Percentiles rank a stretch among this genome's conserved stretches.
phyloP scores from a whole-genome alignment of 1,140 invertebrate genomes.

The Orchestia grillus region DNA sequence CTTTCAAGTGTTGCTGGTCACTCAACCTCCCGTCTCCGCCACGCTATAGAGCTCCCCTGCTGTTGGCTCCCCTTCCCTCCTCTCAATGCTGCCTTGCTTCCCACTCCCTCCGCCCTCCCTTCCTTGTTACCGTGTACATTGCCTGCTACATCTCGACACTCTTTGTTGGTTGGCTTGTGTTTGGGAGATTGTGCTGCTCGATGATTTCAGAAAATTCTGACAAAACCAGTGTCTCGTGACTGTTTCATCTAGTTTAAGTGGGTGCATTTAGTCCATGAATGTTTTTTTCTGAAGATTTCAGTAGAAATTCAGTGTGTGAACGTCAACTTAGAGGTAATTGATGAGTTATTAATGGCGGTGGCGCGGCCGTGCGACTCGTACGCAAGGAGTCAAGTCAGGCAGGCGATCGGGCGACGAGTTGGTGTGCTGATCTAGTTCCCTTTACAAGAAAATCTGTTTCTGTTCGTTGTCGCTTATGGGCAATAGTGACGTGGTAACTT shows the following conservation, averaged over 20 bases:
- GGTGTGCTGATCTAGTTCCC: conserved; percentile 47
- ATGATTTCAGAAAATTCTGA: conserved; percentile 36
- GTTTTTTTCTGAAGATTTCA: not conserved
- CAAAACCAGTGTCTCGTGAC: conserved; percentile 8
- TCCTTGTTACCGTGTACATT: conserved; percentile 27
- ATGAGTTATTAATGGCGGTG: conserved; percentile 54
- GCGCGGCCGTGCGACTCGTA: conserved; percentile 22
- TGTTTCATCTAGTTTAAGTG: not conserved
- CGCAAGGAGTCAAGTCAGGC: conserved; percentile 51
- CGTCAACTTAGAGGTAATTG: conserved; percentile 30
- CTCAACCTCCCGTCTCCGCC: conserved; percentile 55
- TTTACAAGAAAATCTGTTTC: conserved; percentile 48
- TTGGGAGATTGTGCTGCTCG: conserved; percentile 52
- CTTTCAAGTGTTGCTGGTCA: conserved; percentile 56
- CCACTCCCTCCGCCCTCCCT: conserved; percentile 37
- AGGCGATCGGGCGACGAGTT: conserved; percentile 43
- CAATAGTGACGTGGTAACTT: conserved; percentile 21
- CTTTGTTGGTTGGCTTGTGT: conserved; percentile 55
- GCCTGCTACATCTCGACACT: conserved; percentile 56
- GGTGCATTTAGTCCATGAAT: not conserved
- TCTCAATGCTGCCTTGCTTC: not conserved
- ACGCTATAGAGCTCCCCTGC: conserved; percentile 23
- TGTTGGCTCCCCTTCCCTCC: conserved; percentile 12
- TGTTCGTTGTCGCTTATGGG: not conserved
- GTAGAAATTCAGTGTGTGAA: not conserved